A percentile compares a stretch with the other conserved stretches of the same genome.
Conservation (phyloP, 1,140 invertebrate genomes). For the Cotesia typhae region DNA sequence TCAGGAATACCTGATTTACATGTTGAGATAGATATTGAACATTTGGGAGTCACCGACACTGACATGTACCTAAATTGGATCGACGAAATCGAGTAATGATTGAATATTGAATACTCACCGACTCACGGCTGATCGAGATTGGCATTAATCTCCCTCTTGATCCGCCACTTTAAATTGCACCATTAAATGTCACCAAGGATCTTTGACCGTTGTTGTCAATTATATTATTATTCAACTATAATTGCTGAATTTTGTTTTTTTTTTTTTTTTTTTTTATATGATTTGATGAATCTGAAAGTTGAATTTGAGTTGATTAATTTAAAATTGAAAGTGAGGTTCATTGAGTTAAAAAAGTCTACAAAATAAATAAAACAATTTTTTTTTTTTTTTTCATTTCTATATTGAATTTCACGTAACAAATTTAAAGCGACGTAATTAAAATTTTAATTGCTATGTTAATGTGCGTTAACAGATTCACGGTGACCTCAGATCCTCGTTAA, state of each 20-base stretch:
- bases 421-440: too few relatives aligned
- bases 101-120: conserved; percentile 4
- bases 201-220: background rate
- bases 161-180: conserved; percentile 22
- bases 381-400: too few relatives aligned
- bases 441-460: too few relatives aligned
- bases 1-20: too few relatives aligned
- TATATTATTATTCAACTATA: conserved; percentile 8
- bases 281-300: background rate
- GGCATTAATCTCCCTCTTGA: conserved; percentile 24
- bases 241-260: background rate
- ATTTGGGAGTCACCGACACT: conserved; percentile 4
- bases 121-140: conserved; percentile 5
- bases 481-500: too few relatives aligned
- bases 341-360: too few relatives aligned
- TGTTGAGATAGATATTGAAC: conserved; percentile 8
- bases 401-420: too few relatives aligned
- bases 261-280: background rate
- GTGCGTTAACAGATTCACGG: too few relatives aligned
- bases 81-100: conserved; percentile 20
- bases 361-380: too few relatives aligned
- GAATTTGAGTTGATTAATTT: background rate
- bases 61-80: conserved; percentile 30
- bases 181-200: conserved; percentile 12
- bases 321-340: too few relatives aligned